Evolutionary conservation across 2,888 invertebrate genomes (phyloP).

Genomic region (Hirudinaria manillensis): DNA sequence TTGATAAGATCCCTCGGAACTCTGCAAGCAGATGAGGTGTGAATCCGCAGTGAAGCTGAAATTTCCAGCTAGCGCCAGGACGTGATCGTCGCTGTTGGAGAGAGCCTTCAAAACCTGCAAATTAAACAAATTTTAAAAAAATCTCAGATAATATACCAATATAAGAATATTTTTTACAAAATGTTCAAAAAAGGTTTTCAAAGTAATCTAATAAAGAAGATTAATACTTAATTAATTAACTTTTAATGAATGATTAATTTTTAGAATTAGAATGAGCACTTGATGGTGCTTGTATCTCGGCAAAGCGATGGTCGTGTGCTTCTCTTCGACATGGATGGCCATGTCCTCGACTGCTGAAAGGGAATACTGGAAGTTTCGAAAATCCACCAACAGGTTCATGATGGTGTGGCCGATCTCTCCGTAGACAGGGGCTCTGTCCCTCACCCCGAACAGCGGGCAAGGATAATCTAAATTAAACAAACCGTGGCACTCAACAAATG

Average conservation of each 20-base stretch:
- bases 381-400: slow-evolving; percentile 78
- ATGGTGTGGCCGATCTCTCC: slow-evolving; percentile 81
- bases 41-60: slow-evolving; percentile 75
- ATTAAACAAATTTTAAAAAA: neutral
- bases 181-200: neutral
- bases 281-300: slow-evolving; percentile 65
- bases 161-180: too few relatives aligned
- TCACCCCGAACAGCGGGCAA: slow-evolving; percentile 71
- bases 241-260: too few relatives aligned
- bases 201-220: neutral
- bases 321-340: slow-evolving; percentile 74
- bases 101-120: slow-evolving; percentile 67
- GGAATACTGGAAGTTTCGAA: slow-evolving; percentile 74
- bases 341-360: slow-evolving; percentile 71
- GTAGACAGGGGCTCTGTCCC: slow-evolving; percentile 72
- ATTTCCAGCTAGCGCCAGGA: slow-evolving; percentile 74
- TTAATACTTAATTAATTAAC: too few relatives aligned
- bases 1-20: slow-evolving; percentile 65
- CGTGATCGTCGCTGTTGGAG: slow-evolving; percentile 71
- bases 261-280: too few relatives aligned
- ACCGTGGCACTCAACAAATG: neutral
- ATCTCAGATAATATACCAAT: too few relatives aligned
- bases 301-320: slow-evolving; percentile 69
- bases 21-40: slow-evolving; percentile 77
- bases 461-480: slow-evolving; percentile 63